phyloP scores from a whole-genome alignment of 2,797 vertebrate genomes.

The Peromyscus attwateri region DNA sequence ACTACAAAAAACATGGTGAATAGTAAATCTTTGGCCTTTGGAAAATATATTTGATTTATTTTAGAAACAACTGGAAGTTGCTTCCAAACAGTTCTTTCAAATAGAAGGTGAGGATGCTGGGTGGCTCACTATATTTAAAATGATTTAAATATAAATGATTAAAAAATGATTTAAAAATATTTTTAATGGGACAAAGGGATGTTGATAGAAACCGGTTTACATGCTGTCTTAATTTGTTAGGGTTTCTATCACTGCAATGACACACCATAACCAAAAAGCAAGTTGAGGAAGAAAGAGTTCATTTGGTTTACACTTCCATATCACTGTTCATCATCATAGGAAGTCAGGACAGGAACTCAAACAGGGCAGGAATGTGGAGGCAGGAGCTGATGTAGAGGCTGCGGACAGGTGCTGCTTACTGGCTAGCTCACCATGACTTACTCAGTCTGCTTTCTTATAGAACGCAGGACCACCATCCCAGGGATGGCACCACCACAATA shows the following conservation, averaged over 20 bases:
- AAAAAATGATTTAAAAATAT: background rate
- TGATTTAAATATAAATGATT: too few species aligned
- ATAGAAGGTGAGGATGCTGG: background rate
- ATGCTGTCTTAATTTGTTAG: background rate
- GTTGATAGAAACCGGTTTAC: constrained; percentile 59
- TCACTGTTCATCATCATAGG: background rate
- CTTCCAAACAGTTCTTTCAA: constrained; percentile 45
- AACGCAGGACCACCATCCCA: background rate
- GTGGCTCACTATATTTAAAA: background rate
- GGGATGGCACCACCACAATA: background rate
- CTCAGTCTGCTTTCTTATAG: background rate
- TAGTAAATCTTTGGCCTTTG: background rate
- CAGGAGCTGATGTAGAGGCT: background rate
- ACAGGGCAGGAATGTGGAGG: background rate
- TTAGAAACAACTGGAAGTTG: background rate
- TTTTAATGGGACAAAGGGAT: background rate
- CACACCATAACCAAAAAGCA: background rate
- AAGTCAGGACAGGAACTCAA: background rate
- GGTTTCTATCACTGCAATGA: background rate
- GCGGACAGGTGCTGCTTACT: background rate
- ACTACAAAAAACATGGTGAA: background rate
- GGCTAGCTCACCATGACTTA: background rate
- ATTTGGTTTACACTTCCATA: background rate
- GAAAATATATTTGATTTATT: background rate
- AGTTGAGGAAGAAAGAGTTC: background rate